A percentile compares a stretch with the other conserved stretches of the same genome.
phyloP scores from a whole-genome alignment of 2,113 vertebrate species.

The Xiphophorus hellerii region DNA sequence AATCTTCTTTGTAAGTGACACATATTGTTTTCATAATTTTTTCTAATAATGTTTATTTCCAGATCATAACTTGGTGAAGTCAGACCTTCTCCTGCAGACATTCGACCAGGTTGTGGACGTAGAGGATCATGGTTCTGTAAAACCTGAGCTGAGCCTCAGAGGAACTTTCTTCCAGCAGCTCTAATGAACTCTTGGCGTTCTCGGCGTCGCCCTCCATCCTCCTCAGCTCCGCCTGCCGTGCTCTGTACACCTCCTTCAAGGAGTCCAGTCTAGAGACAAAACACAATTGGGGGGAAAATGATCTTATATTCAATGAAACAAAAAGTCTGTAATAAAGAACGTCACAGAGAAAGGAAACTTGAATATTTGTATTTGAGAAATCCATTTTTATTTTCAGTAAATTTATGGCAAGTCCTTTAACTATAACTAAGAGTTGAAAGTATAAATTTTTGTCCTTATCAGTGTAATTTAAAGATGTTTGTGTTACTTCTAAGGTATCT shows the following conservation, averaged over 20 bases:
- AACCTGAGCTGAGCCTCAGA: conserved; percentile 84
- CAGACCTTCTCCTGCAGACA: conserved; percentile 92
- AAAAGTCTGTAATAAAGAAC: neutral
- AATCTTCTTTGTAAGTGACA: no score
- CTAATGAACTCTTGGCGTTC: conserved; percentile 77
- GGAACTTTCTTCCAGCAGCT: conserved; percentile 82
- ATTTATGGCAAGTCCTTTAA: neutral
- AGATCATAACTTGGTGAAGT: neutral
- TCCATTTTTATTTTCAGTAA: neutral
- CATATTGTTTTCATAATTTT: neutral
- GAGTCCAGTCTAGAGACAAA: conserved; percentile 78
- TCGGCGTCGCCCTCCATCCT: conserved; percentile 83
- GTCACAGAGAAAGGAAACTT: neutral
- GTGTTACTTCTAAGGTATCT: neutral
- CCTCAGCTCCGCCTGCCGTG: conserved; percentile 86
- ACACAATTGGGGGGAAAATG: neutral
- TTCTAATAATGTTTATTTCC: neutral
- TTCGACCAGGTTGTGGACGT: conserved; percentile 87
- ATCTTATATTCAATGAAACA: no score
- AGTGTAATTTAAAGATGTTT: neutral
- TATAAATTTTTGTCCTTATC: neutral
- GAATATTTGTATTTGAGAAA: neutral
- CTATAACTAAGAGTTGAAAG: no score
- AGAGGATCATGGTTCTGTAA: conserved; percentile 87
- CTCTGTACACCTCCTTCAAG: conserved; percentile 86